These are phyloP conservation scores for Antedon mediterranea DNA, from an alignment of 53 echinoderm and acorn worm species.

Conservation along the genomic window DNA sequence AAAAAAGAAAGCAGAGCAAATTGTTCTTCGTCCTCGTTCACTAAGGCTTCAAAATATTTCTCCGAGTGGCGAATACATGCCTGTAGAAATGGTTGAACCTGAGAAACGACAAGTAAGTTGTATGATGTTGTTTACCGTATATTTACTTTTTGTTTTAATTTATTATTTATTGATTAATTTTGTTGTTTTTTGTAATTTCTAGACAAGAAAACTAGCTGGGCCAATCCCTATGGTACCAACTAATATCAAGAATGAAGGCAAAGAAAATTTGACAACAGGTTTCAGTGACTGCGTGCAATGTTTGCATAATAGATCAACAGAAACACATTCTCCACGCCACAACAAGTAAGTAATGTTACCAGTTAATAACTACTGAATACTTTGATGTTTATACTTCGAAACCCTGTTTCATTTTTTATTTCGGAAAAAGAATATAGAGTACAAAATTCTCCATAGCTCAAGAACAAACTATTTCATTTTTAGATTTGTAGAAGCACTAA, in stretches of 20 bases:
- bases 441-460: too few relatives aligned
- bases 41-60: slow-evolving; percentile 50
- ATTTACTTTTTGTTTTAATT: background rate
- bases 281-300: slow-evolving; percentile 27
- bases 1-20: background rate
- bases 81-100: slow-evolving; percentile 2
- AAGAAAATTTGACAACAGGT: slow-evolving; percentile 15
- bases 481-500: background rate
- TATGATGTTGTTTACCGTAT: background rate
- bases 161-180: too few relatives aligned
- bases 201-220: slow-evolving; percentile 42
- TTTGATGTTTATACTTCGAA: too few relatives aligned
- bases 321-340: background rate
- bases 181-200: background rate
- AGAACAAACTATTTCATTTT: too few relatives aligned
- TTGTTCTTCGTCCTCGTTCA: slow-evolving; percentile 43
- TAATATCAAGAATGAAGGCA: slow-evolving; percentile 32
- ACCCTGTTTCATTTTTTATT: too few relatives aligned
- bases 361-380: too few relatives aligned
- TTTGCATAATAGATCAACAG: background rate
- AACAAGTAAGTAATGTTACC: background rate
- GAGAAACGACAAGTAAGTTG: background rate
- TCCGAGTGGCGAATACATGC: slow-evolving; percentile 46
- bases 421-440: too few relatives aligned
- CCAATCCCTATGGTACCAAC: slow-evolving; percentile 57